Conservation (phyloP, 1,140 invertebrate species). For the Drosophila elegans region DNA sequence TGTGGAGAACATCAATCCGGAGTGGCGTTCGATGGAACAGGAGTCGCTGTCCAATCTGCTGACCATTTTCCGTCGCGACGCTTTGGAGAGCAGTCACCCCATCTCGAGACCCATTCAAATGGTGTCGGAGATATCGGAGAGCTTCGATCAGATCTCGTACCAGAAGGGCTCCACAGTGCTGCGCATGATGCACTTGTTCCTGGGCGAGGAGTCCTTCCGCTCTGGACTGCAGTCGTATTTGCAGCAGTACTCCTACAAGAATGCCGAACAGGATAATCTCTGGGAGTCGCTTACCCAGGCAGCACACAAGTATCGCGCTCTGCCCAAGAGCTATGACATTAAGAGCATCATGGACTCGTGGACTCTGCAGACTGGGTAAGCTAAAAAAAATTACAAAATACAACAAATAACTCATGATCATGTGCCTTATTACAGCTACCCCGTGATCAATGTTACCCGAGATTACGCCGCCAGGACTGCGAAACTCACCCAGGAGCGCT, state of each 20-base stretch:
- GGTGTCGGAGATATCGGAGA: slow-evolving; percentile 93
- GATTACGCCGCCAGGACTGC: slow-evolving; percentile 86
- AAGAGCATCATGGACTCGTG: slow-evolving; percentile 92
- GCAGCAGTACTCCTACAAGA: slow-evolving; percentile 87
- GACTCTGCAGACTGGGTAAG: slow-evolving; percentile 89
- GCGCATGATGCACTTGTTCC: slow-evolving; percentile 95
- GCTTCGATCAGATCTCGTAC: slow-evolving; percentile 96
- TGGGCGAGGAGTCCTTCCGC: slow-evolving; percentile 91
- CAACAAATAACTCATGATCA: too few relatives aligned
- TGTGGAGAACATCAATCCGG: slow-evolving; percentile 87
- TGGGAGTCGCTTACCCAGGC: slow-evolving; percentile 91
- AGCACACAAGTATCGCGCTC: slow-evolving; percentile 84
- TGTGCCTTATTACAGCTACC: slow-evolving; percentile 86
- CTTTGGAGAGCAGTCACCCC: slow-evolving; percentile 87
- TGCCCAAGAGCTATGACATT: slow-evolving; percentile 87
- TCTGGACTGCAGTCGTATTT: slow-evolving; percentile 89
- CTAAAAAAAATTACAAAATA: too few relatives aligned
- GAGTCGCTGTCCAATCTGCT: slow-evolving; percentile 87
- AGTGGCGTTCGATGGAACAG: slow-evolving; percentile 88
- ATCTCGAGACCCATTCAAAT: slow-evolving; percentile 88
- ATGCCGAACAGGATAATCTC: slow-evolving; percentile 93
- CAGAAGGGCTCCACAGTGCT: slow-evolving; percentile 93
- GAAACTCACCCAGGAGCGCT: slow-evolving; percentile 86
- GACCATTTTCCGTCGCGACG: slow-evolving; percentile 86
- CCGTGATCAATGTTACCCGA: slow-evolving; percentile 89